Evolutionary conservation across 2,797 vertebrate genomes (phyloP).

Genomic region (Gallinago solitaria): DNA sequence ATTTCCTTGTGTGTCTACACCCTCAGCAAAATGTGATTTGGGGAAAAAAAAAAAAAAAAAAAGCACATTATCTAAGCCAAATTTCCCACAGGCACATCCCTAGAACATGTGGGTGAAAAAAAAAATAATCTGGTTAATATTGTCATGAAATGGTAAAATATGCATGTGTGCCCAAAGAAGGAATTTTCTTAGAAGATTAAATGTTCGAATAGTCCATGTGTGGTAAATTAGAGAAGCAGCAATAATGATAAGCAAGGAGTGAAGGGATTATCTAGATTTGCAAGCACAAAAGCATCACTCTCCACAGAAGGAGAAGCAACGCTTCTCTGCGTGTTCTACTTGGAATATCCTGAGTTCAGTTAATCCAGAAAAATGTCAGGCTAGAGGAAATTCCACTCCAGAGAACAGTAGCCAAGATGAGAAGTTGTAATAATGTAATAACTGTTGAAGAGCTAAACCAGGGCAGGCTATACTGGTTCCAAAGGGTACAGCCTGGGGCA

Average conservation of each 20-base stretch:
- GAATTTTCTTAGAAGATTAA: background rate
- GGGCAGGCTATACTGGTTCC: background rate
- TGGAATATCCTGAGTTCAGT: background rate
- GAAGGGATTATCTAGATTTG: background rate
- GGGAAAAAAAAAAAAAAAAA: rapidly evolving
- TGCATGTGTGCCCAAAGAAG: background rate
- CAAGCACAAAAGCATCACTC: background rate
- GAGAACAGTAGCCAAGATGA: background rate
- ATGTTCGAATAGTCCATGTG: background rate
- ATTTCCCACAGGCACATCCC: background rate
- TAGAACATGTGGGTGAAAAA: background rate
- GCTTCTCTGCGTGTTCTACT: background rate
- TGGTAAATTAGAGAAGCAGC: background rate
- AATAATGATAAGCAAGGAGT: background rate
- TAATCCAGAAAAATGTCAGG: background rate
- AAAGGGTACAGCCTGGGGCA: background rate
- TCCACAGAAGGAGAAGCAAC: background rate
- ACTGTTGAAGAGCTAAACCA: background rate
- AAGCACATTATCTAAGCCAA: background rate
- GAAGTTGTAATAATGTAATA: background rate
- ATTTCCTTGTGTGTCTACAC: background rate
- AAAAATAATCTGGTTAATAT: background rate
- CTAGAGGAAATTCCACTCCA: background rate
- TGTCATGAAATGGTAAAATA: background rate
- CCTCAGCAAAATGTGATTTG: background rate